Conservation (phyloP, 2,797 vertebrate genomes). For the Acanthornis magna region DNA sequence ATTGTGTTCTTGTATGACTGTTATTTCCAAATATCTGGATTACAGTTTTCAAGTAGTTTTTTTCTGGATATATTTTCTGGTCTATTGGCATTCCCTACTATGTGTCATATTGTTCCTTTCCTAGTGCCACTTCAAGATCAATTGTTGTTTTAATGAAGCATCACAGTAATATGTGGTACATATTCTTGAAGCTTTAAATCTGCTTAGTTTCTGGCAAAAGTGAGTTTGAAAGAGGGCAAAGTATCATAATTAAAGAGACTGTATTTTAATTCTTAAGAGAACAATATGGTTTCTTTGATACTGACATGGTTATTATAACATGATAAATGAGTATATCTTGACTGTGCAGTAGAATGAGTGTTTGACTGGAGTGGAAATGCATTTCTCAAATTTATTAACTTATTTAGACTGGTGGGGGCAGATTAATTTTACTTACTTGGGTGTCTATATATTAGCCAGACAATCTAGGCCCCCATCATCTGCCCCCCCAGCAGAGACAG, state of each 20-base stretch:
- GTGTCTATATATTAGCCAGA: neutral
- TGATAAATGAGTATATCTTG: neutral
- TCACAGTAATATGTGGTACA: neutral
- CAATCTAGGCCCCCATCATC: neutral
- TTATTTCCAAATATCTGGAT: neutral
- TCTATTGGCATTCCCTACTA: neutral
- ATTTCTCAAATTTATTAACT: neutral
- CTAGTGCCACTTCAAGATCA: neutral
- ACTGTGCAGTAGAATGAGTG: neutral
- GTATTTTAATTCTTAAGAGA: neutral
- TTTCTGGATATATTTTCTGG: neutral
- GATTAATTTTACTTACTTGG: neutral
- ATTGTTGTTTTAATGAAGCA: neutral
- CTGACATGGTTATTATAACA: neutral
- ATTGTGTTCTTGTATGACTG: neutral
- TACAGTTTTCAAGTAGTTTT: neutral
- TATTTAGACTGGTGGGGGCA: fast-evolving
- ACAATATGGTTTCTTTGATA: neutral
- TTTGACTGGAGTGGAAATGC: neutral
- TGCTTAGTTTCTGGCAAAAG: neutral
- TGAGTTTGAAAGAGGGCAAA: neutral
- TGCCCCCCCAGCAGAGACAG: neutral
- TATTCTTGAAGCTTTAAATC: neutral
- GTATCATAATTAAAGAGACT: neutral
- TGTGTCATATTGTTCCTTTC: neutral